Conservation (phyloP, 2,797 vertebrate genomes). For the Podargus strigoides region DNA sequence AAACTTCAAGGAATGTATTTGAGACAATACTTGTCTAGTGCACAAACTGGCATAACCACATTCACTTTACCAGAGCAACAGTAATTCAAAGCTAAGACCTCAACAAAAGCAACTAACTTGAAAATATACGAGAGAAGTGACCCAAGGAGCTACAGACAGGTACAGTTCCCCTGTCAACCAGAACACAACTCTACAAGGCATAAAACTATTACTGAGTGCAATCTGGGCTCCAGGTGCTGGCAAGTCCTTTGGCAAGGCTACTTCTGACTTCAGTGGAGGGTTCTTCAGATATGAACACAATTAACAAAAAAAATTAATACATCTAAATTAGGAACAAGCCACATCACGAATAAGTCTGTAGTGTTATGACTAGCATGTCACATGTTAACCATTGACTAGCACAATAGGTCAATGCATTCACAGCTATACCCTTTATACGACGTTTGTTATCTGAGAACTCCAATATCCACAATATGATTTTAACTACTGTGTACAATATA, state of each 20-base stretch:
- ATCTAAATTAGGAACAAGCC: background rate
- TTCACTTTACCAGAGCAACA: background rate
- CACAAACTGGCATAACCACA: background rate
- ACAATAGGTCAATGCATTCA: background rate
- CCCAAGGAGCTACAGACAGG: background rate
- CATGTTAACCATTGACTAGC: background rate
- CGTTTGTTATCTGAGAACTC: background rate
- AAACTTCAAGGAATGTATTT: background rate
- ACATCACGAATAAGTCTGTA: background rate
- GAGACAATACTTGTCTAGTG: background rate
- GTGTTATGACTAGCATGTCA: background rate
- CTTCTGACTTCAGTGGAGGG: background rate
- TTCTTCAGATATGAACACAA: background rate
- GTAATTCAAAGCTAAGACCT: background rate
- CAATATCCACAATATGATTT: background rate
- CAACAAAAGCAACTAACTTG: background rate
- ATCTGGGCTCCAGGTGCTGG: background rate
- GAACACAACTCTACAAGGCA: background rate
- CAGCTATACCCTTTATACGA: background rate
- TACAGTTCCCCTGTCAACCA: background rate
- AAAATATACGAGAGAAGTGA: accelerated
- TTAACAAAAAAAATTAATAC: background rate
- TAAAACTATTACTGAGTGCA: background rate
- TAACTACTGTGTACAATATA: background rate
- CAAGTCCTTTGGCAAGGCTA: background rate